phyloP scores from a whole-genome alignment of 2,113 vertebrate genomes.

The Lophochroa leadbeateri region DNA sequence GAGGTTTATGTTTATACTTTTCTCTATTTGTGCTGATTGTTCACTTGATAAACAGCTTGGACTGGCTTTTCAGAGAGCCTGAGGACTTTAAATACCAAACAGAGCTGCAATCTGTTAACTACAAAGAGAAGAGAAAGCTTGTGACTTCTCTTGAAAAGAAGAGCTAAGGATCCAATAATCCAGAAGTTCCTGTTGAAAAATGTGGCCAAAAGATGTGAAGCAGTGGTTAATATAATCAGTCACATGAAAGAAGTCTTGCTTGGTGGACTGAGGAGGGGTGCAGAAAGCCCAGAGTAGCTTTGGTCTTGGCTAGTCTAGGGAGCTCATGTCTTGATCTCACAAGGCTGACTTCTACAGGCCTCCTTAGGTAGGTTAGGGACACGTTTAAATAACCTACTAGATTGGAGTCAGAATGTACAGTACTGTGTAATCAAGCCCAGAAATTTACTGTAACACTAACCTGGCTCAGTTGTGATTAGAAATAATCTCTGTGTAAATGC shows the following conservation, averaged over 20 bases:
- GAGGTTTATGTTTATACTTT: background rate
- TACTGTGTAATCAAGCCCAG: background rate
- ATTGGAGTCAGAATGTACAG: background rate
- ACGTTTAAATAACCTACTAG: background rate
- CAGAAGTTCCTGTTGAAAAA: background rate
- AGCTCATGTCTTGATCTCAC: slow-evolving; percentile 11
- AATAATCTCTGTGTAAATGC: background rate
- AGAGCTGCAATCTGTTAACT: background rate
- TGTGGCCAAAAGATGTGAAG: background rate
- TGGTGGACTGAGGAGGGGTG: slow-evolving; percentile 18
- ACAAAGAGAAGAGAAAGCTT: background rate
- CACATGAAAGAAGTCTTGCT: background rate
- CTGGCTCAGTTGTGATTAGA: background rate
- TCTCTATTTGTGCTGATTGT: background rate
- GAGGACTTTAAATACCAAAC: background rate
- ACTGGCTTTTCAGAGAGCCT: background rate
- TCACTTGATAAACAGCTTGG: background rate
- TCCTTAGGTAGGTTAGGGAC: background rate
- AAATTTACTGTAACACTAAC: background rate
- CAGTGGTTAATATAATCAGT: background rate
- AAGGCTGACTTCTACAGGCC: background rate
- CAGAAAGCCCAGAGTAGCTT: slow-evolving; percentile 63
- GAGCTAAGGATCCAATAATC: background rate
- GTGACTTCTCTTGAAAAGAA: background rate
- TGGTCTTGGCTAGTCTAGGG: slow-evolving; percentile 27